phyloP scores from a whole-genome alignment of 2,797 vertebrate genomes.

The Sebastes minor region DNA sequence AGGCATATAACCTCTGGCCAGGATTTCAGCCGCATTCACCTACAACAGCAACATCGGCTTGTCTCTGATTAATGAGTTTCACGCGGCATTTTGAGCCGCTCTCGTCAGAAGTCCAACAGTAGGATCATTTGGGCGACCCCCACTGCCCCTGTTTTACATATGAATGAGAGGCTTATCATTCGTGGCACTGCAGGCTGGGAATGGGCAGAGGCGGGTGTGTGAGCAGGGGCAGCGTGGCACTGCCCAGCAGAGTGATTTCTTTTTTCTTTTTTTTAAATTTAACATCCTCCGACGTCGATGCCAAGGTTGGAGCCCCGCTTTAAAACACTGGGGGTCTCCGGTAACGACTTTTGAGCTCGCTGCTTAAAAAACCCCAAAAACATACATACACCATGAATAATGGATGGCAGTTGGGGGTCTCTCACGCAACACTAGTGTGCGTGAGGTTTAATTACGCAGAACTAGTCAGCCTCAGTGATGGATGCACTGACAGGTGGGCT shows the following conservation, averaged over 20 bases:
- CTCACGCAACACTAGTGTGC: slow-evolving; percentile 60
- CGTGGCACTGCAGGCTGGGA: slow-evolving; percentile 58
- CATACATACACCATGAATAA: slow-evolving; percentile 75
- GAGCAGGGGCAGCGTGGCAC: slow-evolving; percentile 46
- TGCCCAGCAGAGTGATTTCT: slow-evolving; percentile 57
- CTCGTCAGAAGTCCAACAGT: slow-evolving; percentile 66
- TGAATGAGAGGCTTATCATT: slow-evolving; percentile 74
- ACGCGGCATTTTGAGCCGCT: slow-evolving; percentile 59
- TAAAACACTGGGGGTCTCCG: slow-evolving; percentile 60
- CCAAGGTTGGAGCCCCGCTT: slow-evolving; percentile 66
- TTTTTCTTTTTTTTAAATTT: slow-evolving; percentile 48
- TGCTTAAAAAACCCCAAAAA: slow-evolving; percentile 72
- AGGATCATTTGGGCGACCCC: slow-evolving; percentile 64
- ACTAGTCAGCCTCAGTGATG: slow-evolving; percentile 70
- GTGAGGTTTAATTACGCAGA: slow-evolving; percentile 76
- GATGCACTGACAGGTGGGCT: slow-evolving; percentile 69
- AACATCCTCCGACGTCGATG: slow-evolving; percentile 46
- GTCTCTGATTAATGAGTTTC: slow-evolving; percentile 80
- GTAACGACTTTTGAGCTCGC: slow-evolving; percentile 74
- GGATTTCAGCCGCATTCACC: slow-evolving; percentile 57
- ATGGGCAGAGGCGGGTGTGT: slow-evolving; percentile 32
- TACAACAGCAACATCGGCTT: slow-evolving; percentile 56
- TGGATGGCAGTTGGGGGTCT: slow-evolving; percentile 70
- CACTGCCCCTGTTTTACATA: slow-evolving; percentile 69
- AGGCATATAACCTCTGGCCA: slow-evolving; percentile 67